These are phyloP conservation scores for Xestia sexstrigata DNA, from an alignment of 2,888 invertebrate genomes.

Conservation along the genomic window DNA sequence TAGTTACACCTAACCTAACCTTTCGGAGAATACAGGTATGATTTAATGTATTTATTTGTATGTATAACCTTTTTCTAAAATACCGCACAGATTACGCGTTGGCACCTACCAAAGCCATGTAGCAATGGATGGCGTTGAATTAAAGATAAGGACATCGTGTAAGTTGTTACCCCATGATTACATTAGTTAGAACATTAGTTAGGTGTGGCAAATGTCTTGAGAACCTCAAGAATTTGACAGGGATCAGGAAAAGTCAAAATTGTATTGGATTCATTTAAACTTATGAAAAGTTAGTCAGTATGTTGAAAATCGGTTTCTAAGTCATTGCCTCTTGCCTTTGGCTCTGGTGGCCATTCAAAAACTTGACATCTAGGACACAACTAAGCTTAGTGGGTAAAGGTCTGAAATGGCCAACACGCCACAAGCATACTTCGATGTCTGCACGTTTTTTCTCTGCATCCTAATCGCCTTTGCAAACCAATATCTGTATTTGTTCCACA, in stretches of 20 bases:
- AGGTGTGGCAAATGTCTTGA: not conserved
- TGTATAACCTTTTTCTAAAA: not conserved
- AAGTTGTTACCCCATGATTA: conserved; percentile 4
- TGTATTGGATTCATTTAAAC: no score
- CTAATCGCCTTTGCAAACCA: not conserved
- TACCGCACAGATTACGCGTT: not conserved
- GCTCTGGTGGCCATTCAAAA: no score
- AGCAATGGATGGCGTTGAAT: conserved; percentile 38
- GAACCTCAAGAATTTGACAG: not conserved
- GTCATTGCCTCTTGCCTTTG: no score
- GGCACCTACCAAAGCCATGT: conserved; percentile 30
- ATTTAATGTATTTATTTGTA: not conserved
- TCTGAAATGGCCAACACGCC: not conserved
- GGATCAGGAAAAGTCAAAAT: not conserved
- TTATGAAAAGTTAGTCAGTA: no score
- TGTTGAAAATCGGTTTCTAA: no score
- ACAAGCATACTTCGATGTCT: not conserved
- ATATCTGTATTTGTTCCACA: not conserved
- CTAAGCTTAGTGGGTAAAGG: not conserved
- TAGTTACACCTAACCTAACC: not conserved
- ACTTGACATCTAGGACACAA: no score
- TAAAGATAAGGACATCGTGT: conserved; percentile 37
- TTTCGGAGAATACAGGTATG: not conserved
- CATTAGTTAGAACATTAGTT: conserved; percentile 9
- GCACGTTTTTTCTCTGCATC: not conserved